A percentile compares a stretch with the other conserved stretches of the same genome.
These are phyloP conservation scores for Puntigrus tetrazona DNA, from an alignment of 2,113 vertebrate species.

Conservation along the genomic window DNA sequence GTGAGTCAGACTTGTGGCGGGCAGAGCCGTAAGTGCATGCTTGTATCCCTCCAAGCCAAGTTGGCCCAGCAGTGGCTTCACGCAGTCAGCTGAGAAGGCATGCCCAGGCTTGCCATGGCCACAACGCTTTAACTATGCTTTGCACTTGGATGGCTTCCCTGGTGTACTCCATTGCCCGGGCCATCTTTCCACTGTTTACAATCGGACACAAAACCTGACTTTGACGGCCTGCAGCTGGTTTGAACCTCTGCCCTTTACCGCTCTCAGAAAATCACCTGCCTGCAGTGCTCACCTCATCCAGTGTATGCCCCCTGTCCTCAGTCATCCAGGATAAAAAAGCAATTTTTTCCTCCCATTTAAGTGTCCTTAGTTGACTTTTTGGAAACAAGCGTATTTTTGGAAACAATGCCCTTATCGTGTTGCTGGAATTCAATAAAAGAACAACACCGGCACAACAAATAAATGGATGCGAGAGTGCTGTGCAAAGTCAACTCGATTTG, in stretches of 20 bases:
- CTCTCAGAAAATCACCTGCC: constrained; percentile 44
- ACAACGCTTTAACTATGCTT: constrained; percentile 40
- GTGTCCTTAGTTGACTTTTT: constrained; percentile 44
- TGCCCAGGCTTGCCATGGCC: constrained; percentile 50
- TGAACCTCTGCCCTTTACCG: constrained; percentile 14
- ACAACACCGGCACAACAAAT: constrained; percentile 34
- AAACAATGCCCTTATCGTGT: constrained; percentile 16
- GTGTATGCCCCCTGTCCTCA: constrained; percentile 19
- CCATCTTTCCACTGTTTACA: constrained; percentile 57
- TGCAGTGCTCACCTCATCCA: constrained; percentile 21
- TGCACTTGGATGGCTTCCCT: constrained; percentile 52
- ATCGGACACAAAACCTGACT: constrained; percentile 49
- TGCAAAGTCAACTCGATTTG: constrained; percentile 60
- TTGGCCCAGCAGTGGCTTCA: constrained; percentile 43
- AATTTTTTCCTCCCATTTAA: not conserved
- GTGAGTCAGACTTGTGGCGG: constrained; percentile 32
- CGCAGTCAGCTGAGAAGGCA: constrained; percentile 49
- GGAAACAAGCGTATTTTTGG: not conserved
- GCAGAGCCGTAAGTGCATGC: constrained; percentile 35
- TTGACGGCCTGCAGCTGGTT: constrained; percentile 51
- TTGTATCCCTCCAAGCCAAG: constrained; percentile 38
- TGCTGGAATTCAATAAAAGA: constrained; percentile 36
- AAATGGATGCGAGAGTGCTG: constrained; percentile 35
- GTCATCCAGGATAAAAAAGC: constrained; percentile 23
- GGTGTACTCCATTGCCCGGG: constrained; percentile 48